Base-by-base conservation (phyloP, 2,113 vertebrate genomes). In the Lagopus leucura region DNA sequence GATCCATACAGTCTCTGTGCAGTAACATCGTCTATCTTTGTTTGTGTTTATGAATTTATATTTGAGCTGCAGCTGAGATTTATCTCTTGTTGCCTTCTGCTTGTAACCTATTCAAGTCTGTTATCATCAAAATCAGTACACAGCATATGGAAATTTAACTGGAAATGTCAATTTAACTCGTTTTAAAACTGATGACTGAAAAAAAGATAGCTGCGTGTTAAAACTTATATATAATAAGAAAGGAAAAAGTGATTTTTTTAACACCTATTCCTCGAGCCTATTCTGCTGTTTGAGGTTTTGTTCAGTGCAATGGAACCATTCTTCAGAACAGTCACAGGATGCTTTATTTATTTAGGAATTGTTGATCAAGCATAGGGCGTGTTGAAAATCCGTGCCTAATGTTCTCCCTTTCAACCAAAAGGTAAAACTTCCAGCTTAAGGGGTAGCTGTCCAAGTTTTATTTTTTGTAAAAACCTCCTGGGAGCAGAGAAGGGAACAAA, bases 171-270 rank as follows among this genome's bases (percentile, higher is more conserved):
- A 91, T 93, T 93, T 92, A 17, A 32, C 24, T 79, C 38, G n/a
- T 84, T 94, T 73, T 73, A 79, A 85, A 94, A 66, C 60, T 64
- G 79, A 69, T 66, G 20, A 10, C 57, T 93, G 63, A 52, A 76
- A 83, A 83, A 78, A 69, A 93, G 80, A 92, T 79, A 89, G 67
- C 84, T 73, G 19, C 45, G 6, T 89, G 79, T 90, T 86, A 82
- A 89, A 87, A 65, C 70, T 78, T 34, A 78, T 16, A 19, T 94
- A 47, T 30, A 48, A 54, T 82, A 87, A 30, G 5, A 34, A 82
- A 32, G 12, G 47, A 82, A 88, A 75, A 72, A 40, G 18, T 48
- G 43, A 14, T 18, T 15, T 54, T 40, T 88, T 54, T n/a, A 60
- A 70, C 85, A 88, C 64, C 11, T 12, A 16, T 69, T 86, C 63